phyloP scores from a whole-genome alignment of 2,888 invertebrate species.

The Pristionchus japonicus region DNA sequence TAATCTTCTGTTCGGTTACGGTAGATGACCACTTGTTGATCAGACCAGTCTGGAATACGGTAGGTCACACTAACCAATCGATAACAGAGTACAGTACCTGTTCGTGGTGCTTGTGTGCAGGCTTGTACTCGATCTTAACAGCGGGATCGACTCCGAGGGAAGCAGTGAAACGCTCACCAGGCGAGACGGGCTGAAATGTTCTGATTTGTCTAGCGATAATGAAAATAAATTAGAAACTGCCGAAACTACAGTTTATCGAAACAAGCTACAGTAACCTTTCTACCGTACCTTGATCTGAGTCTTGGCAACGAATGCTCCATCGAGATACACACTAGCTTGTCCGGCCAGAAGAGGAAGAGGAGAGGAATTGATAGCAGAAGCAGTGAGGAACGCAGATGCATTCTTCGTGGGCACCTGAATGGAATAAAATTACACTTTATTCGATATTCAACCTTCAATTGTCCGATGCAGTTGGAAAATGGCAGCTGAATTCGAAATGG shows the following conservation, averaged over 20 bases:
- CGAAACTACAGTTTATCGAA: no score
- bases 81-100: constrained; percentile 50
- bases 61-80: background rate
- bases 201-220: no score
- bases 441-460: no score
- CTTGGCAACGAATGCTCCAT: constrained; percentile 66
- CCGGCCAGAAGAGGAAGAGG: constrained; percentile 63
- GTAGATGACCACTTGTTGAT: constrained; percentile 58
- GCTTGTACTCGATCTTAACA: constrained; percentile 75
- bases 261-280: no score
- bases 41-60: constrained; percentile 53
- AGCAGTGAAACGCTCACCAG: constrained; percentile 76
- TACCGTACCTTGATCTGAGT: constrained; percentile 22
- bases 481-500: no score
- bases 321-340: constrained; percentile 64
- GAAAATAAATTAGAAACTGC: no score
- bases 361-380: constrained; percentile 63
- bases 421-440: no score
- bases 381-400: constrained; percentile 65
- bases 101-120: constrained; percentile 75
- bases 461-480: no score
- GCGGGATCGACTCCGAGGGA: constrained; percentile 76
- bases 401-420: constrained; percentile 73
- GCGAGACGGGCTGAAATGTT: constrained; percentile 71
- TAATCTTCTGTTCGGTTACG: constrained; percentile 62